Base-by-base conservation (phyloP, 2,888 invertebrate species). In the Dimorphilus gyrociliatus region DNA sequence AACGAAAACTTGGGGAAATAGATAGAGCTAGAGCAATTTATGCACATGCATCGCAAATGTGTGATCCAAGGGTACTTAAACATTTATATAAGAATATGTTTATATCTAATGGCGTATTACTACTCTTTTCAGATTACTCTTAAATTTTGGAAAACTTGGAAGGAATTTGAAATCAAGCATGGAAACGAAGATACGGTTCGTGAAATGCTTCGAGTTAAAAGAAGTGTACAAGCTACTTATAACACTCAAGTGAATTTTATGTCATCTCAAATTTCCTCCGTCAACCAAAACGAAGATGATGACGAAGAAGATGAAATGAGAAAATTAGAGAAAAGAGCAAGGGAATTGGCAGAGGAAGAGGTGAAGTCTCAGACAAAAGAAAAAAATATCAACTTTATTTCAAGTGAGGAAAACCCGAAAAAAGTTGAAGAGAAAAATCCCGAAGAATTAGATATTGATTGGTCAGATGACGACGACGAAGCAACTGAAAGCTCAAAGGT, bases 181-280 rank as follows among this genome's bases (percentile, higher is more conserved):
- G 97, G 97, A 12, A 99, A 97, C 65, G 94, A 97, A 63, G 97
- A 99, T 55, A 99, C 97, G 1, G 86, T 99, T 75, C 71, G 92
- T 26, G 94, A 97, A 68, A 92, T 97, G 92, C 67, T 99, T 46
- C 72, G 94, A 50, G 90, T 97, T 40, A 90, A 92, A 66, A 74
- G 94, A 46, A 88, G 88, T 53, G 84, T 97, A 1, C 90, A 92
- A 66, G 94, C 94, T 3, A 82, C 82, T 50, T 99, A 86, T 61
- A 97, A 94, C 60, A 94, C 92, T 1, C 90, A 94, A 69, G 66
- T 67, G n/a, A 94, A 94, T 60, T 92, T 90, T 80, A 92, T 94
- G 88, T 84, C 88, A 10, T 88, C 90, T 1, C 92, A 92, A 63
- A 88, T 92, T 25, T 25, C 8, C n/a, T 21, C n/a, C n/a, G 21